Evolutionary conservation across 2,797 vertebrate species (phyloP).

Genomic region (Atherinosoma microstoma): DNA sequence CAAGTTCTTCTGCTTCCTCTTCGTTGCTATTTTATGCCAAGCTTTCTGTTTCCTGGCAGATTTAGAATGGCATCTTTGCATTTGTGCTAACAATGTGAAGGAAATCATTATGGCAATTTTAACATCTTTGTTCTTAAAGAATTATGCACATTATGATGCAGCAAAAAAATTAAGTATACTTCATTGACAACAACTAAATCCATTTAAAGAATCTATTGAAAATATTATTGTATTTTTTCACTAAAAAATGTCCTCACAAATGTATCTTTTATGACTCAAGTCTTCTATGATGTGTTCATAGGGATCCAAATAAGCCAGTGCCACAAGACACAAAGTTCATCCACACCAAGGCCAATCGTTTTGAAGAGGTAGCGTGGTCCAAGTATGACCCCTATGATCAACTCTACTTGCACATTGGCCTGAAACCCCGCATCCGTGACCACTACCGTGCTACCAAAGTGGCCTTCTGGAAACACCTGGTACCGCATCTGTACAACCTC

Average conservation of each 20-base stretch:
- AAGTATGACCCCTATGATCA: slow-evolving; percentile 98
- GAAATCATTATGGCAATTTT: not conserved
- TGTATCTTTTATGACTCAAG: slow-evolving; percentile 5
- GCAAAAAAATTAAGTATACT: too few relatives aligned
- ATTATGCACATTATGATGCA: not conserved
- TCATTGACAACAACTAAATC: too few relatives aligned
- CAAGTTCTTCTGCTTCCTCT: not conserved
- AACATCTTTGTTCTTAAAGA: not conserved
- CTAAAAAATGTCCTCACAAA: not conserved
- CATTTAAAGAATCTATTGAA: too few relatives aligned
- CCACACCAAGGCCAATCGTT: slow-evolving; percentile 98
- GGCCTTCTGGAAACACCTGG: slow-evolving; percentile 99
- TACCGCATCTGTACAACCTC: slow-evolving; percentile 97
- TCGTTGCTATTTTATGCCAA: not conserved
- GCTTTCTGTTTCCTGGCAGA: slow-evolving; percentile 9
- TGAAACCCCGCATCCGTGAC: slow-evolving; percentile 96
- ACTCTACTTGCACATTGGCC: slow-evolving; percentile 96
- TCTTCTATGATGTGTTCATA: slow-evolving; percentile 65
- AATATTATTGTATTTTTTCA: too few relatives aligned
- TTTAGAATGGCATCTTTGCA: not conserved
- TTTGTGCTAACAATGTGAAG: not conserved
- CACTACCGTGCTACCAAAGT: slow-evolving; percentile 99
- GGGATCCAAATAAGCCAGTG: slow-evolving; percentile 98
- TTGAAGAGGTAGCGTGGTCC: slow-evolving; percentile 98
- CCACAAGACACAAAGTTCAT: slow-evolving; percentile 99